Conservation (phyloP, 2,113 vertebrate genomes). For the Neogobius melanostomus region DNA sequence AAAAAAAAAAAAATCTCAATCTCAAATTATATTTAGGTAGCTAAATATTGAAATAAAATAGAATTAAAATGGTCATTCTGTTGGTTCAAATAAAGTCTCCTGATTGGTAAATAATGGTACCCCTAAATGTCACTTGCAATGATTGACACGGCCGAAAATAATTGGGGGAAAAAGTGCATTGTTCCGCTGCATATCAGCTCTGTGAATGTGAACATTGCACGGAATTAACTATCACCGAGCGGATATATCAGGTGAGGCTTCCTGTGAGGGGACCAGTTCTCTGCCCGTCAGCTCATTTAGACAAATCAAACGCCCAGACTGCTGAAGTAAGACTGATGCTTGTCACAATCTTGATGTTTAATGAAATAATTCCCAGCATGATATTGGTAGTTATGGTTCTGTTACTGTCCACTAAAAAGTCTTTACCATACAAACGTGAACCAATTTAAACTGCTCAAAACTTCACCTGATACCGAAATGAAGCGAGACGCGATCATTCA, state of each 20-base stretch:
- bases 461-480: not conserved
- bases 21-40: no score
- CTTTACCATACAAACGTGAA: not conserved
- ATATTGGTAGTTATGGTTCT: not conserved
- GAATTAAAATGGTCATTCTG: no score
- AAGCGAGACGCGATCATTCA: not conserved
- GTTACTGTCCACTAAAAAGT: slow-evolving; percentile 20
- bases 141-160: not conserved
- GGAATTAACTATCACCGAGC: not conserved
- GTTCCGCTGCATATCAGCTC: not conserved
- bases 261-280: not conserved
- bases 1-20: no score
- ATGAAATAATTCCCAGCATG: slow-evolving; percentile 5
- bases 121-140: not conserved
- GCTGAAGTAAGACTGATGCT: not conserved
- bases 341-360: slow-evolving; percentile 12
- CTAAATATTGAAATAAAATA: no score
- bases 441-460: slow-evolving; percentile 5
- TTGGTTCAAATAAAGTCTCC: not conserved
- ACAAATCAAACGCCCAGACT: not conserved
- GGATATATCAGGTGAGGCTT: not conserved
- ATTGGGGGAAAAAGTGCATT: not conserved
- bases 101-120: not conserved
- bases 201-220: not conserved
- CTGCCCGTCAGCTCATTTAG: not conserved